Base-by-base conservation (phyloP, 2,888 invertebrate genomes). In the Diadegma fenestrale region DNA sequence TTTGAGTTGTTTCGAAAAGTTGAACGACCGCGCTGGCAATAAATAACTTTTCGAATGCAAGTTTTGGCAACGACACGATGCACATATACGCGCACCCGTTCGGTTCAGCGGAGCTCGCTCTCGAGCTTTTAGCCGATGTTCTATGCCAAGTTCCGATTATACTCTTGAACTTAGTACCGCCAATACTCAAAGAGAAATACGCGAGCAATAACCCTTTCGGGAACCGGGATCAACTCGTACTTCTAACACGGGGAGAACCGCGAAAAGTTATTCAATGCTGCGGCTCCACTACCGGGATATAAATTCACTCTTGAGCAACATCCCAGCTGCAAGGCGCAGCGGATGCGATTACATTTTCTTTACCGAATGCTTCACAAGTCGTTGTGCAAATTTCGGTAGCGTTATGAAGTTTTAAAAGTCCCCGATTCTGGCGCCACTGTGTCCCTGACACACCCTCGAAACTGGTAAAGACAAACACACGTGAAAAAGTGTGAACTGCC, bases 141-240 rank as follows among this genome's bases (percentile, higher is more conserved):
- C 63, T 51, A 45, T 33, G 68, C 82, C 85, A 82, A 85, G 82
- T 85, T 82, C 51, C 82, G 80, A 82, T 85, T 77, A 80, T 85
- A 82, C 80, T 76, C 85, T 82, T 85, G 82, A 85, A 85, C 85
- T 82, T 85, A 76, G 63, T 33, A 66, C 17, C 64, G 73, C 45
- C 54, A 71, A 75, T 66, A 26, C 63, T 80, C 72, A 12, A 48
- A 54, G 48, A 45, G 51, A 63, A 75, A 45, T 63, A 30, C 22
- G 30, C 58, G 68, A 33, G 78, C 85, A 75, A 79, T 82, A 79
- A 85, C 78, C 82, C 63, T 71, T 37, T 7, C 0, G 30, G 37
- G 4, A 14, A 17, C 61, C 17, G 37, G 45, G 72, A 72, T 43
- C 58, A 43, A 71, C 51, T 63, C 61, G 54, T 7, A 48, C n/a